Evolutionary conservation across 2,888 invertebrate species (phyloP), one percentile per base, ranked within the genome.

Genomic region (Drosophila diplacantha): DNA sequence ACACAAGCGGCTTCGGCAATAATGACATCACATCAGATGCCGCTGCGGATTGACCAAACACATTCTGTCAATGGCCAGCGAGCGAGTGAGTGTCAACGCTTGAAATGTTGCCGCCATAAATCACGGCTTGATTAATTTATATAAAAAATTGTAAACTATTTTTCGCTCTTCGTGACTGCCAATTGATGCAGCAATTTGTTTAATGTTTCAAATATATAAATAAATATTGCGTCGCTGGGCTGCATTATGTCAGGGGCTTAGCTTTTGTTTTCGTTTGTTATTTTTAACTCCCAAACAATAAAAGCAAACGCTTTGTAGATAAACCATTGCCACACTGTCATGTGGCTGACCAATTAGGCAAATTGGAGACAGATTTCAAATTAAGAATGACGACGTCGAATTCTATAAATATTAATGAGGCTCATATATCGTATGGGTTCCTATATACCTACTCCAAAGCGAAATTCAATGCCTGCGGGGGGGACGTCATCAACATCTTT

Each of bases 101-200:
- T 78, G 60, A 73, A 70, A 75, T 73, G 73, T 72, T 71, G 79
- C 68, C 69, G 29, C 57, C 62, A 84, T 81, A 83, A 84, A 81
- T 84, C 84, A 84, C 71, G 56, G 62, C 69, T 81, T 83, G 78
- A 83, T 75, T 82, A 77, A 81, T 84, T 77, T 83, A 80, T 73
- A 69, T 72, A 69, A 60, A 71, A 71, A 55, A 44, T 9, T 59
- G 49, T 50, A 47, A 52, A 54, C 43, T 53, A 50, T 53, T 68
- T 52, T 62, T 61, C 35, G 31, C 24, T 29, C n/a, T 22, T 66
- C 69, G 71, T 70, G 73, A 58, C 47, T 43, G 34, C 38, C 67
- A 51, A 51, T 39, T 58, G 59, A 34, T 64, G 35, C 63, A 43
- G 64, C 31, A 51, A 51, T 51, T 63, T 63, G 64, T 35, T 64